Base-by-base conservation (phyloP, 2,113 vertebrate species). In the Cephalopholis sonnerati region DNA sequence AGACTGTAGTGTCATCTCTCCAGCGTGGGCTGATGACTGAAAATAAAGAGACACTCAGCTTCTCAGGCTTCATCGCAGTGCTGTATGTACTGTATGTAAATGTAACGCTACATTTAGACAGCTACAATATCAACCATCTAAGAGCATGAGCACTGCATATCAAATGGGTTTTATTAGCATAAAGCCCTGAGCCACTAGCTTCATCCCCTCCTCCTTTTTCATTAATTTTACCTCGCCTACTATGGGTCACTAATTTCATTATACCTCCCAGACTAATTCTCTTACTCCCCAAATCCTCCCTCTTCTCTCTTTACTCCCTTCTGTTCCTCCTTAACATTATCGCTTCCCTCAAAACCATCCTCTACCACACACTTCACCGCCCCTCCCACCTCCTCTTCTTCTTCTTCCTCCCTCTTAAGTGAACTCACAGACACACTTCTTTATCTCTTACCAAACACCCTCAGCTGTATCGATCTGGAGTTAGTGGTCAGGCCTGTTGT, bases 361-460 rank as follows among this genome's bases (percentile, higher is more conserved):
- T 79, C 65, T 64, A 72, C 27, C 13, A 7, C 78, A 59, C 84
- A 77, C 15, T 64, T 32, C 8, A 55, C 39, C 15, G 36, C 17
- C 20, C 27, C 39, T 16, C 62, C 57, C 27, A 22, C 16, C 12
- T 39, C 65, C 2, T 66, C 53, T 24, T 63, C 25, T 1, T 66
- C 16, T 7, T 13, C 27, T 10, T 5, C 16, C 7, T 20, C 29
- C 32, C 25, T 69, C 63, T 7, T 15, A 36, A 25, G 22, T 48
- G 58, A 77, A 65, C n/a, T 72, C 50, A 17, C 78, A 51, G 41
- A 32, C 29, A 6, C 57, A 24, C 51, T 63, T 27, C 18, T 72
- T 78, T 62, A 29, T 84, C 48, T 79, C 94, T 94, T 89, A 96
- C 96, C 93, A n/a, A 92, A 96, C 72, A 96, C 95, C 0, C 73